Evolutionary conservation across 1,140 invertebrate genomes (phyloP).

Genomic region (Aphaenogaster ashmeadi): DNA sequence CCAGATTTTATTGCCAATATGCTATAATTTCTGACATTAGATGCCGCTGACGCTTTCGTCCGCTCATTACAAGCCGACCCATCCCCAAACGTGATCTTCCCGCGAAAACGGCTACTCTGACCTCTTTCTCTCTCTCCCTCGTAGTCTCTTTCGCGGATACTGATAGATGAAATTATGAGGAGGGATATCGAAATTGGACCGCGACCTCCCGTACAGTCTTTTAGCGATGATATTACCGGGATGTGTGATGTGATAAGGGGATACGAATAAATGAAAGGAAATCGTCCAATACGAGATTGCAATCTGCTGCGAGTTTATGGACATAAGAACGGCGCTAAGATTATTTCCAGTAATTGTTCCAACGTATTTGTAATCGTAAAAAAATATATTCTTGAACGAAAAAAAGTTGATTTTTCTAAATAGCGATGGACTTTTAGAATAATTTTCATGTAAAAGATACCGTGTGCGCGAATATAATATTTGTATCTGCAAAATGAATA

Average conservation of each 20-base stretch:
- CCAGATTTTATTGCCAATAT: constrained; percentile 88
- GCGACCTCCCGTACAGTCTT: constrained; percentile 39
- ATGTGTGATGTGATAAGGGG: constrained; percentile 57
- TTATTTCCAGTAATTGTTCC: not conserved
- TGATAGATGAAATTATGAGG: constrained; percentile 86
- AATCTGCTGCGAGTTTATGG: constrained; percentile 32
- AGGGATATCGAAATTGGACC: constrained; percentile 72
- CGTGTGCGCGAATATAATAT: too few species aligned
- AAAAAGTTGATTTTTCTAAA: not conserved
- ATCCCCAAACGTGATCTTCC: constrained; percentile 83
- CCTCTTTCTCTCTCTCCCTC: constrained; percentile 13
- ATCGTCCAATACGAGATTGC: constrained; percentile 20
- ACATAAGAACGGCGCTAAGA: not conserved
- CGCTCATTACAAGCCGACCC: constrained; percentile 85
- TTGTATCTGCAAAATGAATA: constrained; percentile 17
- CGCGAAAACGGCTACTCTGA: constrained; percentile 73
- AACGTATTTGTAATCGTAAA: not conserved
- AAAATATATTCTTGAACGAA: not conserved
- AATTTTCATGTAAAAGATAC: constrained; percentile 9
- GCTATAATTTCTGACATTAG: constrained; percentile 88
- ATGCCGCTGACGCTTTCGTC: constrained; percentile 86
- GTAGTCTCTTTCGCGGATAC: constrained; percentile 79
- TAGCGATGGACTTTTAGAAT: not conserved
- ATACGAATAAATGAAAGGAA: constrained; percentile 71
- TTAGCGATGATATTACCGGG: constrained; percentile 57